phyloP scores from a whole-genome alignment of 2,888 invertebrate genomes.

The Agonopterix alstromeriana region DNA sequence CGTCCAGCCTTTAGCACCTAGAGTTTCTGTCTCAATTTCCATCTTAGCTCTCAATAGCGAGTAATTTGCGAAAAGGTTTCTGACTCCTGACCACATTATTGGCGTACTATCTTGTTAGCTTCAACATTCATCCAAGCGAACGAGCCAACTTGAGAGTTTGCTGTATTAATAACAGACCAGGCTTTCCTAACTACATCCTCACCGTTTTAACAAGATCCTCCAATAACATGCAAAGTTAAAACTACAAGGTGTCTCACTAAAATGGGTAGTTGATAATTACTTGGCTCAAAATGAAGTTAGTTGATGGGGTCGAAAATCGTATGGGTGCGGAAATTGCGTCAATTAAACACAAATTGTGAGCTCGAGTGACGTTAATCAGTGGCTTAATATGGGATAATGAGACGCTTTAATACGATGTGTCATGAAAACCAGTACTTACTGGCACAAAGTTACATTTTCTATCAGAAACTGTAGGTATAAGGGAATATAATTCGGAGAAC shows the following conservation, averaged over 20 bases:
- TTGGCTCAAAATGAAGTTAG: constrained; percentile 10
- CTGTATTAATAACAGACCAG: constrained; percentile 7
- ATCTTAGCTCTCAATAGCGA: not conserved
- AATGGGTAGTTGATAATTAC: constrained; percentile 7
- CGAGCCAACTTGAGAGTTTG: constrained; percentile 3
- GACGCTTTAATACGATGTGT: no score
- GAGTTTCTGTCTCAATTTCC: not conserved
- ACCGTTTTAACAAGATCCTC: not conserved
- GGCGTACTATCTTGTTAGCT: constrained; percentile 6
- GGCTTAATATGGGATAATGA: constrained; percentile 1
- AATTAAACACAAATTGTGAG: constrained; percentile 3
- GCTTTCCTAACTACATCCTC: constrained; percentile 3
- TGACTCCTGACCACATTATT: constrained; percentile 6
- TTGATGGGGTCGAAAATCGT: constrained; percentile 7
- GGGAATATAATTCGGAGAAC: no score
- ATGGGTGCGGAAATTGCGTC: constrained; percentile 5
- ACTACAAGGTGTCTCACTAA: not conserved
- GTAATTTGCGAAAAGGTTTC: constrained; percentile 2
- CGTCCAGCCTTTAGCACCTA: not conserved
- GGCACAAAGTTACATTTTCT: no score
- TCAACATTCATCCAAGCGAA: not conserved
- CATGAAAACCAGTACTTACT: not conserved
- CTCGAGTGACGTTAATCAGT: constrained; percentile 1
- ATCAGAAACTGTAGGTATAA: no score
- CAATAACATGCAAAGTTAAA: not conserved